Percentiles rank a stretch among this genome's conserved stretches.
Conservation (phyloP, 2,797 vertebrate genomes). For the Martes flavigula region DNA sequence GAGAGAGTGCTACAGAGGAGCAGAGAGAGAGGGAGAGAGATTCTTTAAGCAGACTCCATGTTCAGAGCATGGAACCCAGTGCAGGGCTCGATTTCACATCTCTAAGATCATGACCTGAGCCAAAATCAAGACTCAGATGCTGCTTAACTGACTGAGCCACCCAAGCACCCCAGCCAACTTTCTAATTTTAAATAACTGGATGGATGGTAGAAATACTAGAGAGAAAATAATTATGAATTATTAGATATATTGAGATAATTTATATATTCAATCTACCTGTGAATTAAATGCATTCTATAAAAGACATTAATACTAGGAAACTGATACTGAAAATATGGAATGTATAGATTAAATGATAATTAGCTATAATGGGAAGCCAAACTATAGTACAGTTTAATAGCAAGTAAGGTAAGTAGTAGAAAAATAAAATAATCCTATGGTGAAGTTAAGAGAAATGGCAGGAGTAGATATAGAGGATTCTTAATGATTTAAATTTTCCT, state of each 20-base stretch:
- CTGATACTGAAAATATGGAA: conserved; percentile 15
- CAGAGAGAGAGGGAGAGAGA: neutral
- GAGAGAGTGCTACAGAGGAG: no score
- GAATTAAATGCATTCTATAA: conserved; percentile 32
- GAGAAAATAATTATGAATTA: conserved; percentile 7
- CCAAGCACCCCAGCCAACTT: neutral
- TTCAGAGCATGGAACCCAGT: neutral
- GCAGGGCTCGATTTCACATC: neutral
- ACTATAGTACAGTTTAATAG: neutral
- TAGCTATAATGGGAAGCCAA: conserved; percentile 11
- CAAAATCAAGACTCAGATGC: neutral
- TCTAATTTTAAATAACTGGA: neutral
- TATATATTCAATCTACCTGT: neutral
- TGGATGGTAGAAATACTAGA: neutral
- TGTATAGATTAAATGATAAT: conserved; percentile 35
- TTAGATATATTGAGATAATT: neutral
- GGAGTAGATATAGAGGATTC: neutral
- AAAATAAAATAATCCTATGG: conserved; percentile 36
- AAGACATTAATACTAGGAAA: conserved; percentile 44
- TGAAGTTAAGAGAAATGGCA: conserved; percentile 38
- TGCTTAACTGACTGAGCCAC: neutral
- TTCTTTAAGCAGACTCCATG: neutral
- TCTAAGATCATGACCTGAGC: neutral
- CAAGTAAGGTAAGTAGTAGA: neutral
- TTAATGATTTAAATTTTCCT: conserved; percentile 57